These are phyloP conservation scores for Capreolus pygargus DNA, from an alignment of 2,113 vertebrate genomes.

Conservation along the genomic window DNA sequence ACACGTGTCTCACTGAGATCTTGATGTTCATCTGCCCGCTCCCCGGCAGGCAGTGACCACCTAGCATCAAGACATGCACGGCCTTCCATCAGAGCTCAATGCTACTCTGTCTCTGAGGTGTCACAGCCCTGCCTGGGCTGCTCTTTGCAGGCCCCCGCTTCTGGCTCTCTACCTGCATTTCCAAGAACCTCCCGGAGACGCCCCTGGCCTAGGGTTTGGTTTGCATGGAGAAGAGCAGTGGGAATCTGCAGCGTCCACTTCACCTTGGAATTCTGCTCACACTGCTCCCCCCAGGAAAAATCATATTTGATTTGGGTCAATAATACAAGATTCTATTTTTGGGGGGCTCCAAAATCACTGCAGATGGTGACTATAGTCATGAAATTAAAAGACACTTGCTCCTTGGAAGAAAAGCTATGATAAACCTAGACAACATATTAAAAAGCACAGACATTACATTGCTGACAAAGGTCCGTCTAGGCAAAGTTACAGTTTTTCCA, in stretches of 20 bases:
- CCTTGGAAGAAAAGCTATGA: not conserved
- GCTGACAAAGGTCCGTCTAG: not conserved
- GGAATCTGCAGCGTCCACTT: not conserved
- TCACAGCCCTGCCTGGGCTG: not conserved
- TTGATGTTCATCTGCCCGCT: not conserved
- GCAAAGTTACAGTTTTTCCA: not conserved
- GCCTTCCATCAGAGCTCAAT: not conserved
- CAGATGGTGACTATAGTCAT: not conserved
- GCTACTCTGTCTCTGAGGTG: not conserved
- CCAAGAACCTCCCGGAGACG: not conserved
- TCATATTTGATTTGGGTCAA: not conserved
- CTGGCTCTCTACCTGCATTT: not conserved
- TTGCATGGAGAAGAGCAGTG: not conserved
- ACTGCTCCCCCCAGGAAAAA: not conserved
- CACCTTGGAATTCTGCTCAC: not conserved
- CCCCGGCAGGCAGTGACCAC: fast-evolving
- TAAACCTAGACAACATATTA: not conserved
- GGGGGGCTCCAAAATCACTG: not conserved
- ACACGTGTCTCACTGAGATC: not conserved
- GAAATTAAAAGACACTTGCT: not conserved
- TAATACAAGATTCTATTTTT: not conserved
- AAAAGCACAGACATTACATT: not conserved
- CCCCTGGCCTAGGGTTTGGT: not conserved
- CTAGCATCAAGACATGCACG: not conserved
- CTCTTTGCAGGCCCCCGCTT: not conserved